phyloP scores from a whole-genome alignment of 1,140 invertebrate genomes.

The Drosophila sp. region DNA sequence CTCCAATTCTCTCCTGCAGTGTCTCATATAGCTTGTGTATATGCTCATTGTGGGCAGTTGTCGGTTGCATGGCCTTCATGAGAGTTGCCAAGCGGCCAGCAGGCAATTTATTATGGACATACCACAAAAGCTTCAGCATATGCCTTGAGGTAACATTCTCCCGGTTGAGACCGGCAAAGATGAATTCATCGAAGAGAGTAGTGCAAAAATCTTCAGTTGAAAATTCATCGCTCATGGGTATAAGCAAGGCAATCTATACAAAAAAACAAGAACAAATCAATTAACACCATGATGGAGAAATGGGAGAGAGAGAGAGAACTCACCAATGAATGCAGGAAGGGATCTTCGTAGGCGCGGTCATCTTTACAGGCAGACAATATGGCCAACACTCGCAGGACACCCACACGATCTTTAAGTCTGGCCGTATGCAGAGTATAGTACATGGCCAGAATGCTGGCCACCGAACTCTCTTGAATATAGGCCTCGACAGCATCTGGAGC shows the following conservation, averaged over 20 bases:
- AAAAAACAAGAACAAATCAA: constrained; percentile 19
- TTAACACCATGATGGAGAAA: constrained; percentile 10
- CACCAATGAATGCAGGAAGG: constrained; percentile 95
- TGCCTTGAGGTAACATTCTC: constrained; percentile 96
- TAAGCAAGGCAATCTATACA: constrained; percentile 90
- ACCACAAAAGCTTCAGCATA: constrained; percentile 95
- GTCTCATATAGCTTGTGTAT: constrained; percentile 91
- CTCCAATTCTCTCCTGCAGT: constrained; percentile 90
- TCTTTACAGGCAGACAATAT: constrained; percentile 95
- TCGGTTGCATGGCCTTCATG: constrained; percentile 94
- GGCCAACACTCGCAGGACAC: constrained; percentile 93
- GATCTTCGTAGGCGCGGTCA: constrained; percentile 96
- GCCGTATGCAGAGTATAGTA: constrained; percentile 96
- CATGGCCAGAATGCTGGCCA: constrained; percentile 96
- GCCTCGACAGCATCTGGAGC: constrained; percentile 96
- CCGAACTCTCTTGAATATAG: constrained; percentile 94
- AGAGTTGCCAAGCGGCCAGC: constrained; percentile 90
- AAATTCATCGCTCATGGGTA: constrained; percentile 96
- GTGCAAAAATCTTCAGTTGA: constrained; percentile 97
- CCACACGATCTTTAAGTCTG: constrained; percentile 91
- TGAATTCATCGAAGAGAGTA: constrained; percentile 97
- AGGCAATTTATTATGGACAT: constrained; percentile 94
- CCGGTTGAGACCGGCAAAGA: constrained; percentile 92
- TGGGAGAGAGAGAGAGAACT: constrained; percentile 51
- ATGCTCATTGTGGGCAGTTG: constrained; percentile 92